Base-by-base conservation (phyloP, 1,140 invertebrate species). In the Pseudomyrmex concolor region DNA sequence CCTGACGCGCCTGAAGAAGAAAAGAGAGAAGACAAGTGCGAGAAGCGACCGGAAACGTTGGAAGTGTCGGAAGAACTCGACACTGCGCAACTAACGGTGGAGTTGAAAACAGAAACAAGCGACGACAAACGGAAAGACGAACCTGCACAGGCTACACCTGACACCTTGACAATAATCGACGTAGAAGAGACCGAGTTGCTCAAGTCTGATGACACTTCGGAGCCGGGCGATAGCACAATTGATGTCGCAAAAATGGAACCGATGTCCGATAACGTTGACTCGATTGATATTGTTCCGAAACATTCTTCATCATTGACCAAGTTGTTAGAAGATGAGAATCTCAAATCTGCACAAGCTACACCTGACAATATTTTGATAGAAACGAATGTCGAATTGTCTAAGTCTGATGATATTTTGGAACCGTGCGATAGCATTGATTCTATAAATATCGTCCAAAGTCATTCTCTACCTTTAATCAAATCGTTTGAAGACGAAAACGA, bases 401-500 rank as follows among this genome's bases (percentile, higher is more conserved):
- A 66, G 13, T 8, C 25, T 15, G 60, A 76, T 10, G 60, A 64
- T 17, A 54, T 15, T 66, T 64, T 19, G n/a, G n/a, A 76, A 22
- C 9, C 45, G 9, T 2, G 34, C 57, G 57, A 72, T 19, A 43
- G 19, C 19, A 22, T 70, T 12, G 67, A 90, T 55, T 62, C 71
- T 15, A 64, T 63, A 83, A 86, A 68, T 55, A 83, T 22, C 43
- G 13, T 25, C 3, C 9, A 71, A 66, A 59, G 59, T 9, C 54
- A 70, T 62, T 34, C 64, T 54, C 9, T 19, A 22, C 2, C 68
- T 2, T 17, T 25, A 1, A 25, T 45, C 34, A 34, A 34, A 34
- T 60, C 54, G 9, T 70, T 74, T 4, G 81, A 89, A 66, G 68
- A 77, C 9, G 77, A 86, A 0, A 68, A 82, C 9, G 19, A 83